Percentiles rank a stretch among this genome's conserved stretches.
These are phyloP conservation scores for Nephotettix cincticeps DNA, from an alignment of 1,140 invertebrate genomes.

Conservation along the genomic window DNA sequence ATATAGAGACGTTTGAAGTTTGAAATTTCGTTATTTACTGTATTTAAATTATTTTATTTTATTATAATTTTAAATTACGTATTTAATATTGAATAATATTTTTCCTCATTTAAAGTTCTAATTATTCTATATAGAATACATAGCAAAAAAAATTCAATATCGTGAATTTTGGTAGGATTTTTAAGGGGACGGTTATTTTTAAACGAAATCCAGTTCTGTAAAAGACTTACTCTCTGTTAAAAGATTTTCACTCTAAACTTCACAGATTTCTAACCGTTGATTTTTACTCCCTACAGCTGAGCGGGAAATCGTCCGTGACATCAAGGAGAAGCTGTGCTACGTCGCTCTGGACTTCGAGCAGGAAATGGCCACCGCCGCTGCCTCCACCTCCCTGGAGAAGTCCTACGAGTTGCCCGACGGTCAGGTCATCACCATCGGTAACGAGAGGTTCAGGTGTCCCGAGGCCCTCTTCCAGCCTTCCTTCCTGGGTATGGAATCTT, in stretches of 20 bases:
- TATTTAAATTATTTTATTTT: not conserved
- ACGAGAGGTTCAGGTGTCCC: constrained; percentile 85
- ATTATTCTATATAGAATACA: too few relatives aligned
- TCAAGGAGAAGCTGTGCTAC: constrained; percentile 93
- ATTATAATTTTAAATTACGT: not conserved
- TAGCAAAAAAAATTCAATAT: too few relatives aligned
- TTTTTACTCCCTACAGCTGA: constrained; percentile 67
- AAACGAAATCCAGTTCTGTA: too few relatives aligned
- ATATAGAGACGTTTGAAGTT: not conserved
- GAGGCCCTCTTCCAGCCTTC: constrained; percentile 83
- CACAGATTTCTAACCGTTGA: not conserved
- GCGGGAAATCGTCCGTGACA: constrained; percentile 94
- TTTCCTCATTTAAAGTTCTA: too few relatives aligned
- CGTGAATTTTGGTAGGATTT: too few relatives aligned
- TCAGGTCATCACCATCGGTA: constrained; percentile 83
- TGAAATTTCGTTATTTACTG: not conserved
- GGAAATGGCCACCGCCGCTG: constrained; percentile 83
- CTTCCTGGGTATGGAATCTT: constrained; percentile 80
- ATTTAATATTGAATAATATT: too few relatives aligned
- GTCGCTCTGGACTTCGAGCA: constrained; percentile 79
- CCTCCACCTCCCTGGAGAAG: constrained; percentile 76
- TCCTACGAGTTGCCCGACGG: constrained; percentile 77
- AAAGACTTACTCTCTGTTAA: too few relatives aligned
- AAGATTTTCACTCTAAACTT: too few relatives aligned
- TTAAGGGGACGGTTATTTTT: too few relatives aligned